Conservation (phyloP, 2,797 vertebrate genomes). For the Enteromius viviparus region DNA sequence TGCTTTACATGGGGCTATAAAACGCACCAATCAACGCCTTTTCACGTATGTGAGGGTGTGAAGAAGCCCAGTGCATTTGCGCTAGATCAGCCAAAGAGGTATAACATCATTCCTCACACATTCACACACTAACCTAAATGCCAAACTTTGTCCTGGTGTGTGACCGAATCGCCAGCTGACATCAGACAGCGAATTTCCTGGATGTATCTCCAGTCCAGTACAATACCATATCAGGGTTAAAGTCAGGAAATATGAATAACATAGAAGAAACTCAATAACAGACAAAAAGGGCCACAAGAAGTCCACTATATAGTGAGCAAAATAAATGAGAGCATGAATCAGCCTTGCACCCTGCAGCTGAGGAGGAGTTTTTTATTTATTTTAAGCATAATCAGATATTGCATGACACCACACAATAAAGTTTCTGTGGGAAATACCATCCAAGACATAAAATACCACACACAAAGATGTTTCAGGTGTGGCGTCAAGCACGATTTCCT, state of each 20-base stretch:
- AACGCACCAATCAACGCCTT: constrained; percentile 39
- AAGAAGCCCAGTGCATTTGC: constrained; percentile 8
- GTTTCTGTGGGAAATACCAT: constrained; percentile 49
- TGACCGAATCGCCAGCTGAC: constrained; percentile 7
- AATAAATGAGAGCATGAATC: constrained; percentile 37
- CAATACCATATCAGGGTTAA: not conserved
- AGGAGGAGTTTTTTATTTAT: constrained; percentile 42
- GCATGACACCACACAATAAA: constrained; percentile 51
- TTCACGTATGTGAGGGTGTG: constrained; percentile 24
- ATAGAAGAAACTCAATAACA: not conserved
- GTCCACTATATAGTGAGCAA: not conserved
- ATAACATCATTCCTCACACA: constrained; percentile 20
- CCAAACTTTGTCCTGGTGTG: constrained; percentile 16
- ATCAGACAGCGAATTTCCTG: not conserved
- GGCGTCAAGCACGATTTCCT: constrained; percentile 43
- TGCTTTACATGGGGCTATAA: constrained; percentile 44
- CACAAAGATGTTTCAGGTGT: constrained; percentile 44
- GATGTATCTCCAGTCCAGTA: not conserved
- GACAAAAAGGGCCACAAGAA: not conserved
- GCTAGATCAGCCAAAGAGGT: not conserved
- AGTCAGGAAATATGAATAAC: not conserved
- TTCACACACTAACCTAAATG: not conserved
- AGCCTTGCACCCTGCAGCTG: constrained; percentile 44
- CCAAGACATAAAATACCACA: constrained; percentile 30
- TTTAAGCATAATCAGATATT: constrained; percentile 29